phyloP scores from a whole-genome alignment of 1,140 invertebrate species.

The Drosophila oshimai region DNA sequence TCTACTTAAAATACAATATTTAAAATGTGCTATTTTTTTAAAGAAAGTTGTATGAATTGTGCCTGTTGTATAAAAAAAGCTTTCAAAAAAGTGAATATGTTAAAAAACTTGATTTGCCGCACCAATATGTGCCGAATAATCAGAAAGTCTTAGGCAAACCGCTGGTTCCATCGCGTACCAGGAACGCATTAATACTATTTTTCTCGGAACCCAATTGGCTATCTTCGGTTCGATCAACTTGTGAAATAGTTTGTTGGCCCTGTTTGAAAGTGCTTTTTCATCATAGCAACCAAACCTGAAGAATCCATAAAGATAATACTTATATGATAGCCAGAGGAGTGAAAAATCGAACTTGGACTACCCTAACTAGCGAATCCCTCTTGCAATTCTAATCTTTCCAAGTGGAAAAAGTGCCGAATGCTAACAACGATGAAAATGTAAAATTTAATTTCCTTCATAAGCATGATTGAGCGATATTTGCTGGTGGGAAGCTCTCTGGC shows the following conservation, averaged over 20 bases:
- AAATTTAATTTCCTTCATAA: slow-evolving; percentile 3
- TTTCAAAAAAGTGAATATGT: neutral
- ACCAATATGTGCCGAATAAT: neutral
- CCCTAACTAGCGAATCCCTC: neutral
- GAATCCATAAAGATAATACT: neutral
- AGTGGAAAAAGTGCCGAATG: neutral
- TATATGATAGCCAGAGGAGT: neutral
- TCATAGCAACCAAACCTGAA: neutral
- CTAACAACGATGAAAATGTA: neutral
- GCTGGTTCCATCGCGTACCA: neutral
- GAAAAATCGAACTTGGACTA: no score
- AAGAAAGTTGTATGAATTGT: neutral
- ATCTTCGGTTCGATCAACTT: neutral
- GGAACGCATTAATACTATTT: neutral
- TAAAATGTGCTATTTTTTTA: no score
- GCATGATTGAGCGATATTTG: slow-evolving; percentile 13
- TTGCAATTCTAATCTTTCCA: neutral
- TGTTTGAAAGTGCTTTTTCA: neutral
- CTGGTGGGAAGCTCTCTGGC: neutral
- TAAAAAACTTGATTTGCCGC: neutral
- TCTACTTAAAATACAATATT: no score
- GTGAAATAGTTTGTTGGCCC: neutral
- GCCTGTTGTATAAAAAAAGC: neutral
- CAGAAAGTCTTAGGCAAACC: neutral
- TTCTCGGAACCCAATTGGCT: neutral